These are phyloP conservation scores for Albula goreensis DNA, from an alignment of 2,113 vertebrate species.

Conservation along the genomic window DNA sequence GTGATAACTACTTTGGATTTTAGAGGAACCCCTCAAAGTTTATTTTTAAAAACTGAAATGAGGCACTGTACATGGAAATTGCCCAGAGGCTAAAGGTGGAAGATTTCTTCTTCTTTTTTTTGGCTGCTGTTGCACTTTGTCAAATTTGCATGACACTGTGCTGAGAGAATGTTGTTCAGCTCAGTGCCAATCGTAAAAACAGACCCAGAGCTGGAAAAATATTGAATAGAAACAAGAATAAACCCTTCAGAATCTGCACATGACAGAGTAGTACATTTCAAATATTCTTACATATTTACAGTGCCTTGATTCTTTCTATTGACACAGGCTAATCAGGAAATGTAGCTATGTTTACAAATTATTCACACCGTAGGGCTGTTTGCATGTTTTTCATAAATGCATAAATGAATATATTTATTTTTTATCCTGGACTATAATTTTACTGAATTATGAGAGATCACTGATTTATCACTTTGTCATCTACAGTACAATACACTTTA, in stretches of 20 bases:
- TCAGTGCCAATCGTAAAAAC: background rate
- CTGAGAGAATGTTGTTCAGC: background rate
- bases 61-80: background rate
- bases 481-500: background rate
- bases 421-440: background rate
- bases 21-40: slow-evolving; percentile 18
- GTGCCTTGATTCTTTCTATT: background rate
- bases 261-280: background rate
- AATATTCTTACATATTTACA: background rate
- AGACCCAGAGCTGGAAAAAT: slow-evolving; percentile 10
- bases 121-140: slow-evolving; percentile 8
- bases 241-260: background rate
- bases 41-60: slow-evolving; percentile 13
- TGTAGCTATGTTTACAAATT: background rate
- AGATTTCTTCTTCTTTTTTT: background rate
- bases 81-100: slow-evolving; percentile 8
- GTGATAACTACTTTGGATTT: background rate
- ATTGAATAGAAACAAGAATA: background rate
- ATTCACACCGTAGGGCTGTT: slow-evolving; percentile 6
- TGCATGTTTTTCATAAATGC: slow-evolving; percentile 6
- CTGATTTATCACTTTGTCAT: background rate
- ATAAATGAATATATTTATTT: slow-evolving; percentile 2
- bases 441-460: background rate
- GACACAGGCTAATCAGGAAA: slow-evolving; percentile 6
- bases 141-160: slow-evolving; percentile 11